Percentiles rank a stretch among this genome's conserved stretches.
Conservation (phyloP, 2,888 invertebrate genomes). For the Lypha dubia region DNA sequence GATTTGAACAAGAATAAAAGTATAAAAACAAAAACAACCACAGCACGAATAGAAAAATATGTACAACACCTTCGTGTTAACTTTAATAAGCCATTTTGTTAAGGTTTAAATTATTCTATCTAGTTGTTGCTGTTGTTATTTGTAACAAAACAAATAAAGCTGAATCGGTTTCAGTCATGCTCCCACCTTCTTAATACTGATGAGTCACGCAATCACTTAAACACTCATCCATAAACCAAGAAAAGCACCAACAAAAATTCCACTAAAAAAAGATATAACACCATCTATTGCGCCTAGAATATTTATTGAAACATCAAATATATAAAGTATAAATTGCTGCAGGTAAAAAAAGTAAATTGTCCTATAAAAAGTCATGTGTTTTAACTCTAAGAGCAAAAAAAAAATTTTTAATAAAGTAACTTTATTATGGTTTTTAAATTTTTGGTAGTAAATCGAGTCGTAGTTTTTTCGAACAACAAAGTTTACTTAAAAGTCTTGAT, state of each 20-base stretch:
- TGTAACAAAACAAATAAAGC: constrained; percentile 56
- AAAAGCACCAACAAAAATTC: constrained; percentile 2
- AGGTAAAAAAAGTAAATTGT: neutral
- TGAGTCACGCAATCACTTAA: constrained; percentile 74
- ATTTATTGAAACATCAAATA: constrained; percentile 6
- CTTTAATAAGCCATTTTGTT: constrained; percentile 60
- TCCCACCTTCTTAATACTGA: constrained; percentile 53
- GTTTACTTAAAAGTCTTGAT: no score
- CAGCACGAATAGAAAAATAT: constrained; percentile 43
- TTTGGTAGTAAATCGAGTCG: no score
- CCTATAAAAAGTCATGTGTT: neutral
- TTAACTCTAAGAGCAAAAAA: neutral
- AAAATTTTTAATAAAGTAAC: no score
- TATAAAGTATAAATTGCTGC: neutral
- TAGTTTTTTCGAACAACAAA: no score
- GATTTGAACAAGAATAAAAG: constrained; percentile 42
- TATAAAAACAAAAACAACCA: constrained; percentile 34
- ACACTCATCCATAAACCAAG: constrained; percentile 49
- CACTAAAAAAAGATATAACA: constrained; percentile 2
- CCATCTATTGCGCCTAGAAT: neutral
- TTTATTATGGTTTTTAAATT: no score
- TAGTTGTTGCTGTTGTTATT: constrained; percentile 37
- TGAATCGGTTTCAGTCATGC: constrained; percentile 64
- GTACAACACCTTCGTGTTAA: constrained; percentile 64
- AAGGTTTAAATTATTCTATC: constrained; percentile 37